Conservation (phyloP, 1,140 invertebrate species). For the Drosophila leontia region DNA sequence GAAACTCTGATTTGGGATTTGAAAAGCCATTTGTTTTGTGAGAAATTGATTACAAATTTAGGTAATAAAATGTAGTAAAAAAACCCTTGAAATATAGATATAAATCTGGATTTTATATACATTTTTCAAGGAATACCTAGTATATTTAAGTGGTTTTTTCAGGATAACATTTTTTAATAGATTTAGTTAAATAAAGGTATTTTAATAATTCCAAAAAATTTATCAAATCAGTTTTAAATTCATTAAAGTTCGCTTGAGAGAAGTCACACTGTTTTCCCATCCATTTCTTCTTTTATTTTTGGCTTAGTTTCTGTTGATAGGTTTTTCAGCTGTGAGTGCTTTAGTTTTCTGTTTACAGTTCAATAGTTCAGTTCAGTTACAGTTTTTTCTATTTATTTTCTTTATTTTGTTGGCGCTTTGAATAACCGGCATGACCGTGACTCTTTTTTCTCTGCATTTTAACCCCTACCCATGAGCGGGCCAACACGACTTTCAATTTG, state of each 20-base stretch:
- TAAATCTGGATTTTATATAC: too few species aligned
- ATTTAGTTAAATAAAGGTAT: neutral
- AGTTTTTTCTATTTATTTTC: slow-evolving; percentile 12
- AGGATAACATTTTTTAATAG: neutral
- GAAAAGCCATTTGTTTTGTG: neutral
- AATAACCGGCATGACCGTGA: slow-evolving; percentile 46
- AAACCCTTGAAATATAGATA: too few species aligned
- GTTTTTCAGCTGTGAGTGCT: slow-evolving; percentile 5
- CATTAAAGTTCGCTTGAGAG: neutral
- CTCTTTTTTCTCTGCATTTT: slow-evolving; percentile 25
- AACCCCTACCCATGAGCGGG: slow-evolving; percentile 10
- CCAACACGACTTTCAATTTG: slow-evolving; percentile 49
- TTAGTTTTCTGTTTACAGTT: slow-evolving; percentile 47
- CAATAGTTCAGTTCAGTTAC: slow-evolving; percentile 51
- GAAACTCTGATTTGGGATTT: neutral
- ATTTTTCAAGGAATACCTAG: too few species aligned
- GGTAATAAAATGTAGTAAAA: too few species aligned
- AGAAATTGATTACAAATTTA: neutral
- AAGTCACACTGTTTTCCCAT: neutral
- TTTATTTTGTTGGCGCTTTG: slow-evolving; percentile 12
- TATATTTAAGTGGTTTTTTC: too few species aligned
- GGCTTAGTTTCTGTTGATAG: slow-evolving; percentile 8
- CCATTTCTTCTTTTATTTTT: neutral
- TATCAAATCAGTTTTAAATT: neutral
- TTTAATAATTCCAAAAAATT: neutral